These are phyloP conservation scores for Muschampia plurimacula DNA, from an alignment of 2,888 invertebrate genomes.

Conservation along the genomic window DNA sequence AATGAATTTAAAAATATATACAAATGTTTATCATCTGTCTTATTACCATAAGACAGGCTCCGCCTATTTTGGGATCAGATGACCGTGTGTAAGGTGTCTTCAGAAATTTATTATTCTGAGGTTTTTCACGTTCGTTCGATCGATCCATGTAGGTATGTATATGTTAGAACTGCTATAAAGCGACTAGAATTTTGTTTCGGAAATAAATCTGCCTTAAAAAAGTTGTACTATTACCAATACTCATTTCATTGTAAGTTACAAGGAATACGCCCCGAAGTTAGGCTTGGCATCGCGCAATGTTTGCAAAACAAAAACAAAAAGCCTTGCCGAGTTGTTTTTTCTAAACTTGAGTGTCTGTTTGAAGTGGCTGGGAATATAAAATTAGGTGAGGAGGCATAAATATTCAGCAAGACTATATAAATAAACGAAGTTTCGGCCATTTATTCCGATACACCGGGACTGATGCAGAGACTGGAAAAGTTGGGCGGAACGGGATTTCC, in stretches of 20 bases:
- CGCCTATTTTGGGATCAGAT: no score
- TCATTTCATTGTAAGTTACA: constrained; percentile 18
- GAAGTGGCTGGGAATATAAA: constrained; percentile 72
- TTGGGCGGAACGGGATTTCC: constrained; percentile 82
- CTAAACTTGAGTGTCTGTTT: constrained; percentile 50
- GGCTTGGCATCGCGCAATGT: constrained; percentile 45
- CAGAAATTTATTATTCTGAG: neutral
- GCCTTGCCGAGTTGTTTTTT: constrained; percentile 31
- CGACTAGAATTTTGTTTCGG: neutral
- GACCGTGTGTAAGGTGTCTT: no score
- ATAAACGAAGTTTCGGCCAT: constrained; percentile 83
- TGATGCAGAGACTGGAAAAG: constrained; percentile 80
- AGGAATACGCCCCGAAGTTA: constrained; percentile 4
- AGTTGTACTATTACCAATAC: constrained; percentile 14
- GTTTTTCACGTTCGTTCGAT: neutral
- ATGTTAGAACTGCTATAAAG: neutral
- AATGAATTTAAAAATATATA: no score
- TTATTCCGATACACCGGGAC: constrained; percentile 83
- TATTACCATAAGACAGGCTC: no score
- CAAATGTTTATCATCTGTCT: no score
- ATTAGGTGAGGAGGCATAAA: constrained; percentile 77
- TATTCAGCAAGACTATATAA: constrained; percentile 82
- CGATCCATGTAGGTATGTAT: neutral
- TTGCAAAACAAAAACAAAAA: constrained; percentile 39
- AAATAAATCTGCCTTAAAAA: constrained; percentile 14